Percentiles rank a stretch among this genome's conserved stretches.
These are phyloP conservation scores for Paraplagusia blochii DNA, from an alignment of 2,113 vertebrate species.

Conservation along the genomic window DNA sequence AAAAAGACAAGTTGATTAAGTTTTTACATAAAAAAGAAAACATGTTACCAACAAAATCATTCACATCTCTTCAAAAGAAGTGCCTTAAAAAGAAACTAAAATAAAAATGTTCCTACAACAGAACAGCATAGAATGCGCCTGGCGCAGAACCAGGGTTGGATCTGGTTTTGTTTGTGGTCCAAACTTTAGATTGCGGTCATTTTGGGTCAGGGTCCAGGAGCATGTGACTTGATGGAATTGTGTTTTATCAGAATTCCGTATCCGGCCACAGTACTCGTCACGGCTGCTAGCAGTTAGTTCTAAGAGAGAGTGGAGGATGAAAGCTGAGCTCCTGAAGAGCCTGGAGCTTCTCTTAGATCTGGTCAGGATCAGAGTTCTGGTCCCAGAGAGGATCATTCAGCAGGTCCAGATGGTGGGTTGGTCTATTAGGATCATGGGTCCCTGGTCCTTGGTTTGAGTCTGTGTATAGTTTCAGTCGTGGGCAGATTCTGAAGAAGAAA, in stretches of 20 bases:
- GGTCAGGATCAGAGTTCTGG: constrained; percentile 28
- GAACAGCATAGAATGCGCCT: too few species aligned
- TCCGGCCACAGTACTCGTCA: background rate
- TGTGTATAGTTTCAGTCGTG: too few species aligned
- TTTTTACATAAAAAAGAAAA: background rate
- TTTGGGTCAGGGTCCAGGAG: constrained; percentile 7
- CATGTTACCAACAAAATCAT: background rate
- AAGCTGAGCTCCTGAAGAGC: constrained; percentile 23
- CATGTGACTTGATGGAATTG: constrained; percentile 2
- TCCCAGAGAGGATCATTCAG: constrained; percentile 18
- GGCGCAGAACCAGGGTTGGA: too few species aligned
- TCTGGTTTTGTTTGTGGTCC: too few species aligned
- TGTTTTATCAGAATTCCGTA: background rate
- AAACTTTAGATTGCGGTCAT: background rate
- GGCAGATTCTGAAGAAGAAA: background rate
- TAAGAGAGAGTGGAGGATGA: constrained; percentile 12
- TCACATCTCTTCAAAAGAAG: too few species aligned
- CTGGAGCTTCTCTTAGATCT: constrained; percentile 12
- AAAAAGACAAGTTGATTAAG: too few species aligned
- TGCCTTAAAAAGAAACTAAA: too few species aligned
- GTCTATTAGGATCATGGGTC: too few species aligned
- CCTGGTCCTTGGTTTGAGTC: too few species aligned
- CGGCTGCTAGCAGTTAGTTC: constrained; percentile 19
- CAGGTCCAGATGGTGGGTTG: too few species aligned
- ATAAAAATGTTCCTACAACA: too few species aligned